A percentile compares a stretch with the other conserved stretches of the same genome.
Evolutionary conservation across 2,797 vertebrate genomes (phyloP).

Genomic region (Oryzias sinensis): DNA sequence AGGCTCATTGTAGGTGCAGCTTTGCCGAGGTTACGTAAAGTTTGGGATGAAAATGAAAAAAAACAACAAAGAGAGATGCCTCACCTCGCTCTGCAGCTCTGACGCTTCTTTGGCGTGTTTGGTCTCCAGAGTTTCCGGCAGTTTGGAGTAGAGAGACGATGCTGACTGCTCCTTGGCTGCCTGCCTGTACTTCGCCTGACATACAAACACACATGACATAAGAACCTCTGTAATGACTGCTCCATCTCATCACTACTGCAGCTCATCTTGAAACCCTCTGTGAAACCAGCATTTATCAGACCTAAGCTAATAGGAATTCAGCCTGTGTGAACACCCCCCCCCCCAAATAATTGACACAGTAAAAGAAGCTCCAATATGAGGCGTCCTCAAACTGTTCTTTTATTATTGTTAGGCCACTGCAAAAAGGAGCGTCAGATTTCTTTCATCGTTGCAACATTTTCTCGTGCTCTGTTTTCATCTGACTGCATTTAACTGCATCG

Average conservation of each 20-base stretch:
- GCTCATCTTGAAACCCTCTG: not conserved
- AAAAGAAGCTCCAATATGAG: accelerated
- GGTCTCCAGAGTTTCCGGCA: conserved; percentile 89
- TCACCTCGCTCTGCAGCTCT: conserved; percentile 86
- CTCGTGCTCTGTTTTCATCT: too few species aligned
- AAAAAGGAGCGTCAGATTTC: too few species aligned
- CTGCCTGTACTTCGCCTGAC: conserved; percentile 87
- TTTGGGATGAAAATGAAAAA: not conserved
- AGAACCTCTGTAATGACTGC: not conserved
- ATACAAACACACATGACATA: conserved; percentile 15
- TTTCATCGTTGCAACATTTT: too few species aligned
- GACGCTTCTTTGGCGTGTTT: conserved; percentile 81
- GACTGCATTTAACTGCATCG: too few species aligned
- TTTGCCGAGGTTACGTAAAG: not conserved
- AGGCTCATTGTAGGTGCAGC: too few species aligned
- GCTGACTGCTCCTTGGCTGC: conserved; percentile 76
- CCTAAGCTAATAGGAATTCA: conserved; percentile 10
- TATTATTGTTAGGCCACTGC: too few species aligned
- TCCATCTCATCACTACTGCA: not conserved
- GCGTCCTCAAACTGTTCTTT: too few species aligned
- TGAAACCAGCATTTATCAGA: conserved; percentile 33
- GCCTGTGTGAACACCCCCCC: not conserved
- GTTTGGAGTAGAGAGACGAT: conserved; percentile 83
- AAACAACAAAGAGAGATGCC: not conserved
- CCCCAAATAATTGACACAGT: accelerated